A percentile compares a stretch with the other conserved stretches of the same genome.
Conservation (phyloP, 1,140 invertebrate genomes). For the Chymomyza costata region DNA sequence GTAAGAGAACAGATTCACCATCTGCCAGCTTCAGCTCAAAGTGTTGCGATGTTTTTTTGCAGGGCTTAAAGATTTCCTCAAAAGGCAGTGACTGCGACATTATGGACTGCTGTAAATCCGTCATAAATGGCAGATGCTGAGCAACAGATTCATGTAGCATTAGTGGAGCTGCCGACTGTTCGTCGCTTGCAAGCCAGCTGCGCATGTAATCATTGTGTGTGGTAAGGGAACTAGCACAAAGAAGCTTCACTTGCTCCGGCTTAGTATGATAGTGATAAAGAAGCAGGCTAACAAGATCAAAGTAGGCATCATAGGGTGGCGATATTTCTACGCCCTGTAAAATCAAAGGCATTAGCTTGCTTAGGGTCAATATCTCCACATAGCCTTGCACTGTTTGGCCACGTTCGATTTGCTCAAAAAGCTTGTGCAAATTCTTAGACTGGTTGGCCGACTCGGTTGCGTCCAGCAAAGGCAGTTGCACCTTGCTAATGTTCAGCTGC, state of each 20-base stretch:
- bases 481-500: slow-evolving; percentile 31
- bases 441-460: slow-evolving; percentile 23
- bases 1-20: slow-evolving; percentile 31
- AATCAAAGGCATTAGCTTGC: slow-evolving; percentile 60
- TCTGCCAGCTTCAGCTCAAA: slow-evolving; percentile 51
- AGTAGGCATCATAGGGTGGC: slow-evolving; percentile 50
- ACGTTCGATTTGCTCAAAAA: slow-evolving; percentile 64
- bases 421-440: slow-evolving; percentile 45
- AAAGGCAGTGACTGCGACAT: slow-evolving; percentile 17
- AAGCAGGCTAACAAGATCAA: slow-evolving; percentile 58
- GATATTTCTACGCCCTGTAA: slow-evolving; percentile 50
- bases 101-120: slow-evolving; percentile 27
- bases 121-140: slow-evolving; percentile 28
- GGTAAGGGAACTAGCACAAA: slow-evolving; percentile 40
- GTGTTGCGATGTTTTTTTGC: neutral
- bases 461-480: slow-evolving; percentile 33
- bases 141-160: slow-evolving; percentile 17
- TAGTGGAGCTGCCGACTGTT: neutral
- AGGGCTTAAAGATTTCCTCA: slow-evolving; percentile 35
- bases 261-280: slow-evolving; percentile 64
- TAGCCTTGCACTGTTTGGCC: slow-evolving; percentile 66
- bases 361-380: slow-evolving; percentile 56
- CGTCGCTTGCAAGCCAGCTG: slow-evolving; percentile 29
- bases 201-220: slow-evolving; percentile 43
- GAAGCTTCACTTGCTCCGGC: slow-evolving; percentile 44